Percentiles rank a stretch among this genome's conserved stretches.
phyloP scores from a whole-genome alignment of 1,140 invertebrate species.

The Pseudobourletiella spinata region DNA sequence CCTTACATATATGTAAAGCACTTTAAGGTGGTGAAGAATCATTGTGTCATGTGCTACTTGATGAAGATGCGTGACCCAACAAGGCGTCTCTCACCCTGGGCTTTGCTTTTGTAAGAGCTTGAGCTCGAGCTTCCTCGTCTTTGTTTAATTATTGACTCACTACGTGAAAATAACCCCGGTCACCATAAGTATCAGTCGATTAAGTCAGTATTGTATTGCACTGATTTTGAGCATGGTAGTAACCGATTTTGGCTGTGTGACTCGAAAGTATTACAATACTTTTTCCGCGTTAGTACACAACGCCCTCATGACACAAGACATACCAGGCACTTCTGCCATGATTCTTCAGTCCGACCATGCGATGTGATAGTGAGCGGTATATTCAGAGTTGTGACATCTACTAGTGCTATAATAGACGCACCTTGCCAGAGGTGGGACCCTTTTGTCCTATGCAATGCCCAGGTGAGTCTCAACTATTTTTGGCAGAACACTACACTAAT shows the following conservation, averaged over 20 bases:
- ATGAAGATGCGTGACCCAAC: slow-evolving; percentile 21
- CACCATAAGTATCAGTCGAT: no score
- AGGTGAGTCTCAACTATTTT: no score
- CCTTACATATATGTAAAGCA: slow-evolving; percentile 36
- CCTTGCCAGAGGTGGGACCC: not conserved
- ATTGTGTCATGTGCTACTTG: slow-evolving; percentile 43
- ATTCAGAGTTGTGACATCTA: slow-evolving; percentile 6
- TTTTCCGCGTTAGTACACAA: not conserved
- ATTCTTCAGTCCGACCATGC: slow-evolving; percentile 14
- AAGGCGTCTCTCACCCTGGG: slow-evolving; percentile 26
- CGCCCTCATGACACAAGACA: not conserved
- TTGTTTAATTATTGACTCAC: no score
- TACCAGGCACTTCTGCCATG: not conserved
- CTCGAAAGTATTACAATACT: not conserved
- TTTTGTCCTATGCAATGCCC: not conserved
- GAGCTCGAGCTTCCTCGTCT: no score
- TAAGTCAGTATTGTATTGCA: slow-evolving; percentile 16
- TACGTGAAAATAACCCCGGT: no score
- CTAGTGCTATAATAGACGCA: slow-evolving; percentile 5
- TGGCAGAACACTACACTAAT: no score
- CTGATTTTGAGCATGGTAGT: not conserved
- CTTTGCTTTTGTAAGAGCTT: slow-evolving; percentile 24
- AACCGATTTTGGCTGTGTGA: slow-evolving; percentile 5
- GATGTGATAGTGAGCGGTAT: slow-evolving; percentile 3
- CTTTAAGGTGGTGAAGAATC: slow-evolving; percentile 47